phyloP scores from a whole-genome alignment of 2,113 vertebrate species.

The Pandion haliaetus region DNA sequence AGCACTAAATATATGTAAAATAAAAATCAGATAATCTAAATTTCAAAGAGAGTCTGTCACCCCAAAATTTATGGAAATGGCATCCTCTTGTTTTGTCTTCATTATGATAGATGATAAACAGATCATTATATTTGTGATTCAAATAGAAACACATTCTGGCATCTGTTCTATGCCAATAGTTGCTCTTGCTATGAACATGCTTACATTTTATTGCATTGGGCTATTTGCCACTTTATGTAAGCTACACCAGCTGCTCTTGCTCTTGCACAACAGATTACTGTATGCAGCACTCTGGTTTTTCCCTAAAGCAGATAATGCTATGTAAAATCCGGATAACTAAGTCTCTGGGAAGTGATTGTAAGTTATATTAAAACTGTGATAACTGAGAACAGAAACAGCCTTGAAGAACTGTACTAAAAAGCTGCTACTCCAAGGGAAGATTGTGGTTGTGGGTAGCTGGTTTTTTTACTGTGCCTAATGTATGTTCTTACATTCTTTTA shows the following conservation, averaged over 20 bases:
- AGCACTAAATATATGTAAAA: not conserved
- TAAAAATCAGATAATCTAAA: not conserved
- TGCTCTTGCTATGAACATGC: constrained; percentile 40
- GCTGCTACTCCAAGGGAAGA: not conserved
- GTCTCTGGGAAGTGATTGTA: constrained; percentile 36
- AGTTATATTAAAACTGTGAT: constrained; percentile 27
- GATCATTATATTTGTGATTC: not conserved
- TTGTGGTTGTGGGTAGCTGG: not conserved
- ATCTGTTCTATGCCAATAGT: constrained; percentile 22
- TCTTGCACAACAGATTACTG: constrained; percentile 52
- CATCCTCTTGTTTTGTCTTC: not conserved
- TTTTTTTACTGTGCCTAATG: not conserved
- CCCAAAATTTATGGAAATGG: not conserved
- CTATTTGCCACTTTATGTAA: constrained; percentile 63
- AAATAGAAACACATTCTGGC: constrained; percentile 38
- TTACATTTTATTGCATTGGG: constrained; percentile 45
- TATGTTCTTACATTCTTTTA: not conserved
- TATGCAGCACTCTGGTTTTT: constrained; percentile 37
- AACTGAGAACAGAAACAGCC: not conserved
- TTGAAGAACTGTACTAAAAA: not conserved
- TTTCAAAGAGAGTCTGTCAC: not conserved
- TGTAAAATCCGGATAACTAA: constrained; percentile 39
- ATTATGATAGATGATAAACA: not conserved
- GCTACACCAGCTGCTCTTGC: constrained; percentile 55
- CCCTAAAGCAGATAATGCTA: constrained; percentile 44